These are phyloP conservation scores for Troilus luridus DNA, from an alignment of 2,888 invertebrate species.

Conservation along the genomic window DNA sequence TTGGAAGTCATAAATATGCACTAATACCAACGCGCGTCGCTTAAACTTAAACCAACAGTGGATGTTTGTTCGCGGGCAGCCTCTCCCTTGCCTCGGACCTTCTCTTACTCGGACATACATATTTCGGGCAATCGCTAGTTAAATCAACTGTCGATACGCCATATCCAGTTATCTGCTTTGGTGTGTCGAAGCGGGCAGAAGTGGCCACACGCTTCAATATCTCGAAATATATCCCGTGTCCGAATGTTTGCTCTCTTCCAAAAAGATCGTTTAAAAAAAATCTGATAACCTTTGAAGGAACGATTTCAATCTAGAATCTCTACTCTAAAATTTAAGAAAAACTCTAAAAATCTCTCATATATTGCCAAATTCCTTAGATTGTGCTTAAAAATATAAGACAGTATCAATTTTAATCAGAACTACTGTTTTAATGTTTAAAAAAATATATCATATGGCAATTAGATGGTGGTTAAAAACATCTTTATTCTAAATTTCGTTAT, in stretches of 20 bases:
- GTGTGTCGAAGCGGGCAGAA: neutral
- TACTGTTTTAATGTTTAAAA: too few species aligned
- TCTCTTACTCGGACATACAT: constrained; percentile 43
- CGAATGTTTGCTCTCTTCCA: neutral
- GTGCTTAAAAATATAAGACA: too few species aligned
- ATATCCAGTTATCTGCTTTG: constrained; percentile 21
- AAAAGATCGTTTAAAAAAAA: neutral
- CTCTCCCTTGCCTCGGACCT: neutral
- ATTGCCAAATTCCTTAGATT: too few species aligned
- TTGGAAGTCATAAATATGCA: constrained; percentile 59
- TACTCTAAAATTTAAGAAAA: too few species aligned
- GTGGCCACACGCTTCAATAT: neutral
- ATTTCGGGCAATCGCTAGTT: constrained; percentile 40
- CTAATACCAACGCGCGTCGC: constrained; percentile 40
- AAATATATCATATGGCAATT: too few species aligned
- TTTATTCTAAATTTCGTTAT: too few species aligned
- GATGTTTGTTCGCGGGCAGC: constrained; percentile 49
- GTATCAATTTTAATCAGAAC: too few species aligned
- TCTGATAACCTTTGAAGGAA: neutral
- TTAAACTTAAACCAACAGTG: constrained; percentile 57
- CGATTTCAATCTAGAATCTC: neutral
- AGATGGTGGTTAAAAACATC: too few species aligned
- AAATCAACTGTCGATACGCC: constrained; percentile 44
- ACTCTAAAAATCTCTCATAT: too few species aligned
- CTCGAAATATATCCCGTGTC: neutral